Conservation (phyloP, 1,140 invertebrate species). For the Cyphomyrmex costatus region DNA sequence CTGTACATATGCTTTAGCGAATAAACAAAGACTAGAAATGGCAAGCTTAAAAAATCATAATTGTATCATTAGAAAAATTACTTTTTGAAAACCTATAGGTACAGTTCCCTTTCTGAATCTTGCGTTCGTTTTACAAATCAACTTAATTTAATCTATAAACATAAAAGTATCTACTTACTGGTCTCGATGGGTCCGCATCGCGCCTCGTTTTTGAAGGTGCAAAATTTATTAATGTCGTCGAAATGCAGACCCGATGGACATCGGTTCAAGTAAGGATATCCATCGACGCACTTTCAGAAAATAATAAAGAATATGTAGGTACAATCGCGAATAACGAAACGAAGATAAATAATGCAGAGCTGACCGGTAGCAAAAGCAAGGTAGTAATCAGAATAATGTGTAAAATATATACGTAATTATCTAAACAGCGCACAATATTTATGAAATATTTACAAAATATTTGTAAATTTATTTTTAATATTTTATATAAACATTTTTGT, state of each 20-base stretch:
- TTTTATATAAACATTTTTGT: too few relatives aligned
- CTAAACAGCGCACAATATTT: too few relatives aligned
- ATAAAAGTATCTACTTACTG: constrained; percentile 88
- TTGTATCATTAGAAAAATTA: neutral
- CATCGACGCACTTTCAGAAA: constrained; percentile 92
- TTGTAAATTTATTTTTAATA: too few relatives aligned
- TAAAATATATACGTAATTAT: neutral
- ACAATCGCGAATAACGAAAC: neutral
- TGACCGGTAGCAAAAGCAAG: neutral
- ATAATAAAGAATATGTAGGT: constrained; percentile 4
- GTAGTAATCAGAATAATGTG: neutral
- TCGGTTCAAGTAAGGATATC: constrained; percentile 94
- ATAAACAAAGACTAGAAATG: neutral
- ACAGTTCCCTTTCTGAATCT: neutral
- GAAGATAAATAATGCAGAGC: neutral
- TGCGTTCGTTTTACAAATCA: neutral
- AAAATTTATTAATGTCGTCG: constrained; percentile 96
- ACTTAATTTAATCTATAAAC: neutral
- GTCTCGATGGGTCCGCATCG: constrained; percentile 95
- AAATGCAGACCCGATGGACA: constrained; percentile 96
- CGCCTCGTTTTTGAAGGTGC: constrained; percentile 96
- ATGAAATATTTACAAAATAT: too few relatives aligned
- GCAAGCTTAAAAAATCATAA: neutral
- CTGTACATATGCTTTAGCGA: neutral
- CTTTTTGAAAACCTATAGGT: neutral